A percentile compares a stretch with the other conserved stretches of the same genome.
phyloP scores from a whole-genome alignment of 2,797 vertebrate species.

The Hippocampus kuda region DNA sequence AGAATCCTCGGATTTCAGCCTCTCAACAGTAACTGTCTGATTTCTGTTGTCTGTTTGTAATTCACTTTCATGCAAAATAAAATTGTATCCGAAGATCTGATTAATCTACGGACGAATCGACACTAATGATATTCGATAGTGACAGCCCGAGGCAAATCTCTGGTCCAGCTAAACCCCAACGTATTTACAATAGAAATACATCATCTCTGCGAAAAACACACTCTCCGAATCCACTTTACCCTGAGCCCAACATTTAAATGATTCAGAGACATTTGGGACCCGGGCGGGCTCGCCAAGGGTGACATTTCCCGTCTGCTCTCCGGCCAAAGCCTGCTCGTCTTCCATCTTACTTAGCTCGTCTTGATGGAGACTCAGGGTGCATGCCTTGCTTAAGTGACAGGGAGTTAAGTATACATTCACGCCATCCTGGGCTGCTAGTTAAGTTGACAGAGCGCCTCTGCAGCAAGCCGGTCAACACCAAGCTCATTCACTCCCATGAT shows the following conservation, averaged over 20 bases:
- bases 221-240: constrained; percentile 42
- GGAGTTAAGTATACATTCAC: constrained; percentile 74
- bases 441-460: constrained; percentile 64
- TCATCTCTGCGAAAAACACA: constrained; percentile 52
- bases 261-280: constrained; percentile 55
- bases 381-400: constrained; percentile 68
- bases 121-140: too few relatives aligned
- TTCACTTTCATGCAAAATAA: too few relatives aligned
- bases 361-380: constrained; percentile 68
- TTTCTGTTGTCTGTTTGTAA: too few relatives aligned
- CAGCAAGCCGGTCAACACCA: constrained; percentile 55
- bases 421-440: constrained; percentile 64
- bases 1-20: too few relatives aligned
- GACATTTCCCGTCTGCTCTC: constrained; percentile 62
- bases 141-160: constrained; percentile 51
- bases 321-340: constrained; percentile 60
- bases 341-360: constrained; percentile 72
- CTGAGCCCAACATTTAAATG: constrained; percentile 63
- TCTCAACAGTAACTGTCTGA: too few relatives aligned
- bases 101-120: too few relatives aligned
- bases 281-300: constrained; percentile 65
- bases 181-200: constrained; percentile 59
- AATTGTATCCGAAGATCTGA: too few relatives aligned
- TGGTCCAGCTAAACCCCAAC: constrained; percentile 49
- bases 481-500: constrained; percentile 65